phyloP scores from a whole-genome alignment of 2,888 invertebrate species.

The Norana najaformis region DNA sequence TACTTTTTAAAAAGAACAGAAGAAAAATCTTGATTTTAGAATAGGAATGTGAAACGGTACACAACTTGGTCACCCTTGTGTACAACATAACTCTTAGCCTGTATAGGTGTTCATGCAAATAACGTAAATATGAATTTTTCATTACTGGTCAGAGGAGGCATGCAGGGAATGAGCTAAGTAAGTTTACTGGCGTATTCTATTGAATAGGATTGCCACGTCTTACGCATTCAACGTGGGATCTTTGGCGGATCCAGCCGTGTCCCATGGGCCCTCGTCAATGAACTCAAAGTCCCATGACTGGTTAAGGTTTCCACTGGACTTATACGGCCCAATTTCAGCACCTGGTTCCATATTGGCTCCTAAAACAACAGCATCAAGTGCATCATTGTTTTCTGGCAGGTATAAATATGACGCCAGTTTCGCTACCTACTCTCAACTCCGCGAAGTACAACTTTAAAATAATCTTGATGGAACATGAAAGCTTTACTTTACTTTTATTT shows the following conservation, averaged over 20 bases:
- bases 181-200: background rate
- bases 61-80: too few relatives aligned
- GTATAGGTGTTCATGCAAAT: too few relatives aligned
- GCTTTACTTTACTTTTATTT: too few relatives aligned
- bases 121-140: background rate
- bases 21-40: too few relatives aligned
- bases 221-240: background rate
- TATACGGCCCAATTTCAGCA: background rate
- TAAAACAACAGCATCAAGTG: background rate
- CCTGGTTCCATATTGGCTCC: background rate
- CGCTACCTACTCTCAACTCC: too few relatives aligned
- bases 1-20: too few relatives aligned
- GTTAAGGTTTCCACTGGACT: background rate
- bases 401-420: too few relatives aligned
- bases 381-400: background rate
- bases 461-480: too few relatives aligned
- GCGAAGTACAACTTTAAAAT: too few relatives aligned
- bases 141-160: background rate
- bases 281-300: constrained; percentile 21
- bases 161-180: background rate
- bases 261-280: background rate
- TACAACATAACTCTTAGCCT: too few relatives aligned
- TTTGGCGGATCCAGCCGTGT: background rate
- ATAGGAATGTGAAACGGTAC: too few relatives aligned
- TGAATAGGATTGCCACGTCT: background rate